Base-by-base conservation (phyloP, 2,888 invertebrate species). In the Congeria kusceri region DNA sequence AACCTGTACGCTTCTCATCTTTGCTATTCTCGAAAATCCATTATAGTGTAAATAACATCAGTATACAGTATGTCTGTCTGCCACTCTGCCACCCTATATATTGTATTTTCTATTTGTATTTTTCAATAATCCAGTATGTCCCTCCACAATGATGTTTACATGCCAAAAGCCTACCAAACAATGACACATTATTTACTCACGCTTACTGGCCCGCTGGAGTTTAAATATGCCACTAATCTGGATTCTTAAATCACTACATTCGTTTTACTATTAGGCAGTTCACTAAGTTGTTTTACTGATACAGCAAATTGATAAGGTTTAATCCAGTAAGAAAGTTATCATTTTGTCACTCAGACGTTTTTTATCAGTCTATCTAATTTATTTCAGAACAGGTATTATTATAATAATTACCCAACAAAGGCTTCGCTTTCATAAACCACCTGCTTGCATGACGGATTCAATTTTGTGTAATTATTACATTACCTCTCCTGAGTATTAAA, bases 1-100 rank as follows among this genome's bases (percentile, higher is more conserved):
- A 49, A 80, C 80, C 27, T 80, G 80, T 23, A 80, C 76, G 49
- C 63, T 80, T 29, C 80, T 72, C 80, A 80, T 80, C 76, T 80
- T 80, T 39, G 39, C 9, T 15, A 39, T 9, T 39, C 39, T 32
- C 9, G 32, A 32, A 32, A 32, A 32, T 32, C 32, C 32, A 32
- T 32, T 39, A 39, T 39, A 39, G 3, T 13, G 3, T 39, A 1
- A 39, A 39, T 15, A 39, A 3, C 9, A 39, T 39, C 9, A 1
- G 15, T 39, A 39, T 13, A 39, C 39, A 39, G 13, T 11, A 39
- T 39, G 39, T 39, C 39, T n/a, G n/a, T n/a, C n/a, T n/a, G n/a
- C n/a, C 39, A 9, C 1, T 13, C 3, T 39, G 3, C 39, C 39
- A 39, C 39, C 15, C 39, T 1, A 39, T 39, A 7, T 39, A 39